A percentile compares a stretch with the other conserved stretches of the same genome.
These are phyloP conservation scores for Gadus macrocephalus DNA, from an alignment of 2,113 vertebrate species.

Conservation along the genomic window DNA sequence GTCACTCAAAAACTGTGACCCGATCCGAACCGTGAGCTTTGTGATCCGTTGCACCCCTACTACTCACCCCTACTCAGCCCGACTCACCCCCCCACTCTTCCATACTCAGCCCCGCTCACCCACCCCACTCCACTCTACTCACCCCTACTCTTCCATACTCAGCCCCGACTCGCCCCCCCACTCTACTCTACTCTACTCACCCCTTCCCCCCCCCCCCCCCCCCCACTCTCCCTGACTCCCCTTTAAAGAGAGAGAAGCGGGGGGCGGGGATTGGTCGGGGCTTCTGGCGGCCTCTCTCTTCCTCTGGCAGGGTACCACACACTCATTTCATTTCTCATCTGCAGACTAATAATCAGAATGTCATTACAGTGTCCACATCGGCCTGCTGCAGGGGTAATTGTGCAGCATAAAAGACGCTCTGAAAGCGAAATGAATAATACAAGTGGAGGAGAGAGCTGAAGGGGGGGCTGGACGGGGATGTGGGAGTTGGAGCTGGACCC, in stretches of 20 bases:
- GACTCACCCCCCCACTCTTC: slow-evolving; percentile 32
- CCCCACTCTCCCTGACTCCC: slow-evolving; percentile 37
- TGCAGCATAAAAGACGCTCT: slow-evolving; percentile 77
- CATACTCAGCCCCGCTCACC: slow-evolving; percentile 44
- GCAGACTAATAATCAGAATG: slow-evolving; percentile 98
- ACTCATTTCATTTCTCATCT: slow-evolving; percentile 99
- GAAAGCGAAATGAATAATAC: slow-evolving; percentile 72
- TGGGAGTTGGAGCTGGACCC: slow-evolving; percentile 56
- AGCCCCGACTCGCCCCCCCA: slow-evolving; percentile 30
- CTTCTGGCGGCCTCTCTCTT: slow-evolving; percentile 61
- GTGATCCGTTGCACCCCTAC: no score
- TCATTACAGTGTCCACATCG: slow-evolving; percentile 91
- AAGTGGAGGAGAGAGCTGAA: slow-evolving; percentile 42
- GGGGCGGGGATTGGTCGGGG: background rate
- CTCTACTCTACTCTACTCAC: slow-evolving; percentile 19
- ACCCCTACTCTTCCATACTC: slow-evolving; percentile 54
- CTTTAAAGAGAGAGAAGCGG: slow-evolving; percentile 49
- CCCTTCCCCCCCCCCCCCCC: slow-evolving; percentile 40
- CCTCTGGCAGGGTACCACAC: slow-evolving; percentile 72
- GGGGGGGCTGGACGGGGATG: background rate
- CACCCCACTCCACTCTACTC: slow-evolving; percentile 11
- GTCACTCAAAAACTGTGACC: no score
- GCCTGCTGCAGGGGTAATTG: slow-evolving; percentile 89
- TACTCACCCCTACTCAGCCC: slow-evolving; percentile 23
- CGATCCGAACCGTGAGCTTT: no score